Base-by-base conservation (phyloP, 2,888 invertebrate genomes). In the Rhyacophila evoluta region DNA sequence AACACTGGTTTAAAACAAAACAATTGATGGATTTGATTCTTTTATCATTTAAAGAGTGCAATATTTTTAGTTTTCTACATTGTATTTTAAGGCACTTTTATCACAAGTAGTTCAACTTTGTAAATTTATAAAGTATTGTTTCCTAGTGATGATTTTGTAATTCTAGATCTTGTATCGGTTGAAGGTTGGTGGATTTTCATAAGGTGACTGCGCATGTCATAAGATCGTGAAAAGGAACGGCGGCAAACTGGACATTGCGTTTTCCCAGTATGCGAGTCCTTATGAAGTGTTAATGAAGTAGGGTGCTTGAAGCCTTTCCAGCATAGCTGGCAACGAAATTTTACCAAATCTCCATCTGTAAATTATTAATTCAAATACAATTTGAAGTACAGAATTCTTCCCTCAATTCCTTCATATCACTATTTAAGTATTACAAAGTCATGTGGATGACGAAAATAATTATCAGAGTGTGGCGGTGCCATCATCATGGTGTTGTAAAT, bases 241-340 rank as follows among this genome's bases (percentile, higher is more conserved):
- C 89, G 90, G 83, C 92, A 92, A 74, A 92, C 91, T 8, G 92
- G 92, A 83, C 92, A 92, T 83, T 91, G 90, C 25, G 92, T 92
- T 85, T 92, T 92, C 28, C 92, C 92, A 74, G 90, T 91, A 83
- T 92, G 92, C 69, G 92, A 90, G 84, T 91, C 91, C 86, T 91
- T 91, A 84, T 92, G 92, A 73, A 92, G 87, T 77, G 91, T 91
- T 84, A 92, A 86, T 75, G 92, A 92, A 82, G 91, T 92, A 12
- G 91, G 92, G 85, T 92, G 92, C 84, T 91, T 92, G 84, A 92
- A 92, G 80, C 91, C 91, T 87, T 92, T 92, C 81, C 91, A 91
- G 86, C 92, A 92, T 83, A 92, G 86, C 85, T 90, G 90, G 86
- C 92, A 92, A 83, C 91, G 89, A 85, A 92, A 92, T 84, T 90